Evolutionary conservation across 2,113 vertebrate genomes (phyloP), one percentile per base, ranked within the genome.

Genomic region (Cepphus grylle): DNA sequence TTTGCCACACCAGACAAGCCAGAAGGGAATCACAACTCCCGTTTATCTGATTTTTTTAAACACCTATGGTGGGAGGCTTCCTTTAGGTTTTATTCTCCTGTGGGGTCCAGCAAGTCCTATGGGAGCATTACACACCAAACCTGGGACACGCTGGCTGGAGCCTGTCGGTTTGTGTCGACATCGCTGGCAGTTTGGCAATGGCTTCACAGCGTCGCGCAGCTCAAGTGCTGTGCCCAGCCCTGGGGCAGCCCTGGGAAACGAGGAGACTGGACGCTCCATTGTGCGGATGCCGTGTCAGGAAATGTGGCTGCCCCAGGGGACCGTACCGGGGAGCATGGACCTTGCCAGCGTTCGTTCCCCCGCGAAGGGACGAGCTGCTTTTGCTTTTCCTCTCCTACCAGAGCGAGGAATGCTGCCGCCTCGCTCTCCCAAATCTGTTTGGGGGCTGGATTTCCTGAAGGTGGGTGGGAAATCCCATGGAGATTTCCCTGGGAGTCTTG

Each of bases 161-260:
- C 26, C 1, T 5, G 5, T 17, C 16, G 2, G 1, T 62, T n/a
- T 42, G 36, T 9, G 11, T 18, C 67, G 3, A 2, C 19, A 1
- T 12, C 1, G 5, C 56, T 23, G 52, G 43, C 30, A 3, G 20
- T 49, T 56, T 18, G 25, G 52, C 62, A 3, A 5, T 1, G 72
- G 52, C 19, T 40, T 58, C 42, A 1, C 50, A 21, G 47, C 36
- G 21, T 5, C 8, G 8, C 5, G n/a, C 14, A 27, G 65, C 67
- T 29, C 30, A 17, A 5, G 29, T 38, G 30, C n/a, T n/a, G 26
- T 25, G 77, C 62, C 9, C 26, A 55, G 47, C 32, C 22, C 34
- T 8, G 8, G 12, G 10, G 10, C 65, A 72, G 27, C 70, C 29
- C 43, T 9, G n/a, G 27, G 29, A 22, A 15, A 8, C 29, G 14